A percentile compares a stretch with the other conserved stretches of the same genome.
These are phyloP conservation scores for Drosophila paramelanica DNA, from an alignment of 2,888 invertebrate genomes.

Conservation along the genomic window DNA sequence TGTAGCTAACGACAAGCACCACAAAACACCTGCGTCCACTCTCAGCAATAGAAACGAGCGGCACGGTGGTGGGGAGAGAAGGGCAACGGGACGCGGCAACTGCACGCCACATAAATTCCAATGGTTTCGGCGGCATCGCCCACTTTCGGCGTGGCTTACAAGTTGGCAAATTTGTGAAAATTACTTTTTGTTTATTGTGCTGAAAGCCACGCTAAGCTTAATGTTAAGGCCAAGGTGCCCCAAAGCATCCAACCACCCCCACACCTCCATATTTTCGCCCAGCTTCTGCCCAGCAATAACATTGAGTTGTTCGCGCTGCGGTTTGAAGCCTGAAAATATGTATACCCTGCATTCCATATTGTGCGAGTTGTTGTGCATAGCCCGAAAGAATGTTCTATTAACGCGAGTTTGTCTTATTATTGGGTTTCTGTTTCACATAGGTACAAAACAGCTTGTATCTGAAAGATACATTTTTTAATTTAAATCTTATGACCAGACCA, in stretches of 20 bases:
- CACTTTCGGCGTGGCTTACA: slow-evolving; percentile 78
- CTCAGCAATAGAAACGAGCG: slow-evolving; percentile 47
- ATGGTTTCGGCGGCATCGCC: slow-evolving; percentile 64
- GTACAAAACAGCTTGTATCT: no score
- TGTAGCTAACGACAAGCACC: slow-evolving; percentile 53
- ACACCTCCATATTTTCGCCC: slow-evolving; percentile 5
- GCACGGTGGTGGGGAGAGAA: no score
- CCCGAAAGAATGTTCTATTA: no score
- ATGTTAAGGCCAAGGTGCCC: slow-evolving; percentile 71
- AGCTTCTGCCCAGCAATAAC: slow-evolving; percentile 55
- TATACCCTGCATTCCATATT: slow-evolving; percentile 16
- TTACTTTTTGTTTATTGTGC: slow-evolving; percentile 83
- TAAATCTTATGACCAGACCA: no score
- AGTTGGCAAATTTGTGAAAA: slow-evolving; percentile 84
- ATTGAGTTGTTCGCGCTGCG: slow-evolving; percentile 62
- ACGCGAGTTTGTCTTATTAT: no score
- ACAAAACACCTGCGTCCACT: slow-evolving; percentile 82
- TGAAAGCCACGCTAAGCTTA: slow-evolving; percentile 74
- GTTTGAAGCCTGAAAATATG: slow-evolving; percentile 28
- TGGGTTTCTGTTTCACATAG: no score
- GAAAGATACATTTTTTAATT: no score
- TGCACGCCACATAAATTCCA: slow-evolving; percentile 83
- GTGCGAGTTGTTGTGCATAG: no score
- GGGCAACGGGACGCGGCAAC: slow-evolving; percentile 24
- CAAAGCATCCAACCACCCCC: slow-evolving; percentile 38